These are phyloP conservation scores for Pharmacophagus antenor DNA, from an alignment of 2,888 invertebrate genomes.

Conservation along the genomic window DNA sequence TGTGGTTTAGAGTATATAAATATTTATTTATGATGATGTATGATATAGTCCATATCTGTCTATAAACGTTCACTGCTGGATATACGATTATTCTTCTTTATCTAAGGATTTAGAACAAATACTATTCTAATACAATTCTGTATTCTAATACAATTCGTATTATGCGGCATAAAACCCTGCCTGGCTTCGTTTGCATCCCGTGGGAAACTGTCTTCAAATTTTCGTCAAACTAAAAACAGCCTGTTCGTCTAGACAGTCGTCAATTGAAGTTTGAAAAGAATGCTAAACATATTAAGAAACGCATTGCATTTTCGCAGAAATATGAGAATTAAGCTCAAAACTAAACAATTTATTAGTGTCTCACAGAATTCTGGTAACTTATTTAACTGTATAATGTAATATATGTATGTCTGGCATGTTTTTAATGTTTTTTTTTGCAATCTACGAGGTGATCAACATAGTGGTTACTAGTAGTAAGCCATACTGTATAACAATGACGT, in stretches of 20 bases:
- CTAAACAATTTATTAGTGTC: neutral
- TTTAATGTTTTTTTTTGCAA: neutral
- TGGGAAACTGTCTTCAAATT: constrained; percentile 17
- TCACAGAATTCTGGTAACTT: neutral
- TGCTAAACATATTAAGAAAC: constrained; percentile 17
- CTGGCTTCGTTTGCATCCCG: constrained; percentile 7
- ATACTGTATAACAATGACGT: too few relatives aligned
- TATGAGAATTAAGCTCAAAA: constrained; percentile 3
- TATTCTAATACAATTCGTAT: too few relatives aligned
- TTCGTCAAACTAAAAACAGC: constrained; percentile 20
- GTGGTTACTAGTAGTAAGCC: too few relatives aligned
- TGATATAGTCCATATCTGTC: too few relatives aligned
- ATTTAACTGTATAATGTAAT: neutral
- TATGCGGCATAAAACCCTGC: constrained; percentile 8
- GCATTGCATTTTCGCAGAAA: constrained; percentile 20
- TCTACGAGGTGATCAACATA: too few relatives aligned
- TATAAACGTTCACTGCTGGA: too few relatives aligned
- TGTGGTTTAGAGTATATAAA: neutral
- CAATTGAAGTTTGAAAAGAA: constrained; percentile 21
- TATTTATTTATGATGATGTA: too few relatives aligned
- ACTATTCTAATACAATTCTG: too few relatives aligned
- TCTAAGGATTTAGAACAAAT: too few relatives aligned
- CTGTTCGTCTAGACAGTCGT: constrained; percentile 2
- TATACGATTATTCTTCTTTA: too few relatives aligned
- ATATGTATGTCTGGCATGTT: neutral